These are phyloP conservation scores for Drosophila lowei DNA, from an alignment of 1,140 invertebrate species.

Conservation along the genomic window DNA sequence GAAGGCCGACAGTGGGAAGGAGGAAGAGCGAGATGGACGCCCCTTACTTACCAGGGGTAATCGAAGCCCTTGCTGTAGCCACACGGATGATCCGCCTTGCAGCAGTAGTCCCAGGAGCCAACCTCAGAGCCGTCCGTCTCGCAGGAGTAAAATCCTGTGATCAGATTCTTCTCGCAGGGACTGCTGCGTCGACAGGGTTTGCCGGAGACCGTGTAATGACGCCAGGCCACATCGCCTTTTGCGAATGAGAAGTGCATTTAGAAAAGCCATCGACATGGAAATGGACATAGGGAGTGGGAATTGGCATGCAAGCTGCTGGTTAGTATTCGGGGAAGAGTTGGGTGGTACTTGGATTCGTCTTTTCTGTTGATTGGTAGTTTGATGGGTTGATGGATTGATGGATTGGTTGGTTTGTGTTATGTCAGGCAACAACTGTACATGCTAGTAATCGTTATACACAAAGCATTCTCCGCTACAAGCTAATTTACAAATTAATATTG, in stretches of 20 bases:
- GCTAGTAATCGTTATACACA: conserved; percentile 61
- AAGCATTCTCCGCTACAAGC: conserved; percentile 56
- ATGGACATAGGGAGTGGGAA: background rate
- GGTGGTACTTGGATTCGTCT: conserved; percentile 46
- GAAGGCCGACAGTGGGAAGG: background rate
- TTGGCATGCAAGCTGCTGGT: conserved; percentile 47
- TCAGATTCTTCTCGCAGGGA: conserved; percentile 87
- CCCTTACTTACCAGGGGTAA: conserved; percentile 87
- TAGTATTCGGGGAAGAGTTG: conserved; percentile 42
- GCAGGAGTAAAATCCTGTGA: conserved; percentile 90
- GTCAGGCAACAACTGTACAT: conserved; percentile 52
- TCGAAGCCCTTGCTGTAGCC: conserved; percentile 90
- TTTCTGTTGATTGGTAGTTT: conserved; percentile 14
- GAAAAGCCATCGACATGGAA: conserved; percentile 6
- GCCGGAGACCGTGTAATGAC: conserved; percentile 90
- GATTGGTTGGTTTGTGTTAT: background rate
- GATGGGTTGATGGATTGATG: background rate
- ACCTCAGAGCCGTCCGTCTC: conserved; percentile 88
- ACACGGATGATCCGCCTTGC: conserved; percentile 90
- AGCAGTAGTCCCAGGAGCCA: conserved; percentile 92
- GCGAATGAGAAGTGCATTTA: conserved; percentile 57
- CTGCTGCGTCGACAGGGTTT: conserved; percentile 89
- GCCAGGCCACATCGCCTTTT: conserved; percentile 85
- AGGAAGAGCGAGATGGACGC: too few species aligned
- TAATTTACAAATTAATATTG: conserved; percentile 36